phyloP scores from a whole-genome alignment of 2,888 invertebrate species.

The Endomychus coccineus region DNA sequence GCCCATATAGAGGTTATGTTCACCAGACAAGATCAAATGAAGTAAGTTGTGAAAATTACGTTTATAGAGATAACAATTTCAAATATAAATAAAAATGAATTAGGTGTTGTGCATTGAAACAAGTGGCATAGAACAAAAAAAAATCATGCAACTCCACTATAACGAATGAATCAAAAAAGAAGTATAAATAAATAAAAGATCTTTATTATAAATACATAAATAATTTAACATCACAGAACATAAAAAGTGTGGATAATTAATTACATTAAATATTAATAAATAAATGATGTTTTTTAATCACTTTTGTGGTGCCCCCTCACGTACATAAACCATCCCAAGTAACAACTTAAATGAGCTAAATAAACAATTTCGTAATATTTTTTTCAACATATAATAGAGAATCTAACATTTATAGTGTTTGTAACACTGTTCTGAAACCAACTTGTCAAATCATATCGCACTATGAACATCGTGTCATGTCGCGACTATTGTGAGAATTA shows the following conservation, averaged over 20 bases:
- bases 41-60: no score
- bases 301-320: constrained; percentile 13
- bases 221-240: constrained; percentile 17
- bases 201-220: constrained; percentile 18
- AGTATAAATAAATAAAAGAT: constrained; percentile 17
- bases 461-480: constrained; percentile 11
- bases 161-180: no score
- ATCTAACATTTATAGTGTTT: constrained; percentile 42
- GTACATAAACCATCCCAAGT: constrained; percentile 13
- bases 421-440: constrained; percentile 39
- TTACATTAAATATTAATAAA: constrained; percentile 5
- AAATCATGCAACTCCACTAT: no score
- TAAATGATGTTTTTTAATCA: constrained; percentile 11
- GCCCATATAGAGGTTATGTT: no score
- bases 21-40: no score
- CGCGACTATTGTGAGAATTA: no score
- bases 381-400: constrained; percentile 42
- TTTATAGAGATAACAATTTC: no score
- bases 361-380: constrained; percentile 33
- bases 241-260: constrained; percentile 11
- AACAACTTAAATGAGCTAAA: constrained; percentile 35
- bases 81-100: no score
- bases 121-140: no score
- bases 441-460: constrained; percentile 30
- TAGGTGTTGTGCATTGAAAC: no score